A percentile compares a stretch with the other conserved stretches of the same genome.
Evolutionary conservation across 2,113 vertebrate genomes (phyloP).

Genomic region (Phyllostomus hastatus): DNA sequence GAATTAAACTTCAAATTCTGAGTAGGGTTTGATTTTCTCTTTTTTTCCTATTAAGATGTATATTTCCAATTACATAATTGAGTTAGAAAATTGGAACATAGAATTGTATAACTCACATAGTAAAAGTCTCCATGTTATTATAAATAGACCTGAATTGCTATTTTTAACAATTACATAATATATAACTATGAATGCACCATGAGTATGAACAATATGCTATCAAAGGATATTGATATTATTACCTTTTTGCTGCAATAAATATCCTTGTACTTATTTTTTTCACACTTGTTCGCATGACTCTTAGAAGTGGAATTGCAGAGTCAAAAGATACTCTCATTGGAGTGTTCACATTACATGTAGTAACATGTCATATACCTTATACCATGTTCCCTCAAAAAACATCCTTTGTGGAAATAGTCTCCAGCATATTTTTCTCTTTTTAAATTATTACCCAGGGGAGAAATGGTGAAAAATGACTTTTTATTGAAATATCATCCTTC

Average conservation of each 20-base stretch:
- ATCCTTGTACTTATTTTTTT: background rate
- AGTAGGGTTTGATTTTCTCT: background rate
- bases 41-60: background rate
- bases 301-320: background rate
- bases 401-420: background rate
- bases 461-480: background rate
- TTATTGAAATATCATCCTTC: background rate
- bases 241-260: background rate
- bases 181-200: background rate
- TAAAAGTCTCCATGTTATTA: background rate
- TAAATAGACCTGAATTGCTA: background rate
- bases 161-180: background rate
- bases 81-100: background rate
- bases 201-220: background rate
- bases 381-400: background rate
- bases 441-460: background rate
- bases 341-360: background rate
- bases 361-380: background rate
- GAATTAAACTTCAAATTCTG: conserved; percentile 11
- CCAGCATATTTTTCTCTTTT: background rate
- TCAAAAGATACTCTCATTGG: background rate
- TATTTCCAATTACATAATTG: background rate
- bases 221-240: background rate
- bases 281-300: background rate
- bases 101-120: background rate